A percentile compares a stretch with the other conserved stretches of the same genome.
phyloP scores from a whole-genome alignment of 1,140 invertebrate genomes.

The Cotesia glomerata region DNA sequence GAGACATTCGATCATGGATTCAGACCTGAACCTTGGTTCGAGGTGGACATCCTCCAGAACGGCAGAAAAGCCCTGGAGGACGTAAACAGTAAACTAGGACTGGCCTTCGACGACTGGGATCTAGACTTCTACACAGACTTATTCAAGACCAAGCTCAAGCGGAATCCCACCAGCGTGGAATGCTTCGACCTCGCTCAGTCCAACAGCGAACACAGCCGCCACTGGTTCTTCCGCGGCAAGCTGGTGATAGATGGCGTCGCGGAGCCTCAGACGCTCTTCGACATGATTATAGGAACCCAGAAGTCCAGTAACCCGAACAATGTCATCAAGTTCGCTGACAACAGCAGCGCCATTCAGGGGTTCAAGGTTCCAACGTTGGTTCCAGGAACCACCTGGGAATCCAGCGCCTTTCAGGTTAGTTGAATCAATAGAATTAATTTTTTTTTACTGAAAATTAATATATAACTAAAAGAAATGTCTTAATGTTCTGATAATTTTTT shows the following conservation, averaged over 20 bases:
- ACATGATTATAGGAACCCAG: slow-evolving; percentile 93
- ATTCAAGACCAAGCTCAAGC: slow-evolving; percentile 79
- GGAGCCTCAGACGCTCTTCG: slow-evolving; percentile 82
- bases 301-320: slow-evolving; percentile 87
- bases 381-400: slow-evolving; percentile 67
- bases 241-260: slow-evolving; percentile 85
- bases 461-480: too few species aligned
- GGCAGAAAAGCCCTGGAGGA: slow-evolving; percentile 82
- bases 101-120: slow-evolving; percentile 90
- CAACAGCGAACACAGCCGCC: slow-evolving; percentile 92
- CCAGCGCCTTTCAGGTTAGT: slow-evolving; percentile 69
- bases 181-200: slow-evolving; percentile 98
- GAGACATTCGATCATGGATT: slow-evolving; percentile 76
- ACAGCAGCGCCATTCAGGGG: slow-evolving; percentile 94
- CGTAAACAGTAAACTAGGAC: slow-evolving; percentile 81
- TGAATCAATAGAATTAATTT: too few species aligned
- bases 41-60: slow-evolving; percentile 79
- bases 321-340: slow-evolving; percentile 97
- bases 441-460: too few species aligned
- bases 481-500: too few species aligned
- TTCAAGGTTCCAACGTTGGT: slow-evolving; percentile 73
- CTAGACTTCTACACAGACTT: slow-evolving; percentile 84
- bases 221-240: slow-evolving; percentile 94
- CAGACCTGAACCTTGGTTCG: slow-evolving; percentile 77
- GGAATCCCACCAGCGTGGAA: slow-evolving; percentile 97